Evolutionary conservation across 1,140 invertebrate genomes (phyloP), one percentile per base, ranked within the genome.

Genomic region (Bombus ignitus): DNA sequence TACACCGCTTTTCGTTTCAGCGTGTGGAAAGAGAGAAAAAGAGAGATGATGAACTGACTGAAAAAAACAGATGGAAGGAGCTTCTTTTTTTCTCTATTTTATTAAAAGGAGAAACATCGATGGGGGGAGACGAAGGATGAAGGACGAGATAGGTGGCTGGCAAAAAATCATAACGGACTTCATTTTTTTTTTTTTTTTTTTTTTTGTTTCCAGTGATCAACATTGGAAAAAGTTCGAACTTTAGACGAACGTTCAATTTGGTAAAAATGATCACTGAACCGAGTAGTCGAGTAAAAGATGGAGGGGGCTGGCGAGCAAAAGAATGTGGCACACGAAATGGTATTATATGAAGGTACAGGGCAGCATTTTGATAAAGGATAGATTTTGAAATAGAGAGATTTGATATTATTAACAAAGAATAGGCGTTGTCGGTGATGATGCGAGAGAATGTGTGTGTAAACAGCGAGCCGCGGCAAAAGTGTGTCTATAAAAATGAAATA

Each of bases 391-490:
- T 28, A 53, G 5, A 42, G 15, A 44, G 42, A 70, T 10, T 5
- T 28, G 42, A 71, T 22, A 15, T n/a, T n/a, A 74, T 53, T 53
- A 22, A 32, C 32, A 62, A 32, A 47, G 53, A 75, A 83, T 32
- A 79, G 83, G 79, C 77, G 73, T 85, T 53, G 66, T 74, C 66
- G 32, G 86, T 83, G 82, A 85, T 70, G 76, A 82, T 70, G 65
- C 78, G 86, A 84, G 39, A 87, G 44, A 70, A 87, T 59, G 79
- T 90, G 78, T 77, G 62, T 79, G 62, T 77, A 35, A 76, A 90
- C 70, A 85, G 53, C 76, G 88, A 89, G 62, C 35, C 86, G 86
- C 81, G 88, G 73, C 68, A 70, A 68, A 68, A 68, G 71, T 87
- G 57, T 87, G 53, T 77, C 83, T 76, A 76, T 76, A 35, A 35